A percentile compares a stretch with the other conserved stretches of the same genome.
These are phyloP conservation scores for Zygogramma bicolorata DNA, from an alignment of 2,888 invertebrate species.

Conservation along the genomic window DNA sequence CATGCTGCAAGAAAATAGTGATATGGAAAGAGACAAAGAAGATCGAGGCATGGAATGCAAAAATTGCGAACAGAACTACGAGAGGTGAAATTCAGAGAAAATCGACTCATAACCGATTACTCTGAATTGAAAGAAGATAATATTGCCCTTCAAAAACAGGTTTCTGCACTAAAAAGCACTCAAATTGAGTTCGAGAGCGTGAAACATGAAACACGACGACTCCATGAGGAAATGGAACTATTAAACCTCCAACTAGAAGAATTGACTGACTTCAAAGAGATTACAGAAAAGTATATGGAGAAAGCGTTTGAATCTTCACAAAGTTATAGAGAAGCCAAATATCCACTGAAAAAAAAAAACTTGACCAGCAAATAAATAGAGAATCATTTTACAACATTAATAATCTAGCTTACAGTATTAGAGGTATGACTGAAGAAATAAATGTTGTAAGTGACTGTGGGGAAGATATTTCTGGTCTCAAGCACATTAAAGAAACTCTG, in stretches of 20 bases:
- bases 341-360: conserved; percentile 93
- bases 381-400: conserved; percentile 93
- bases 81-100: conserved; percentile 92
- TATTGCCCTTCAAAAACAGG: conserved; percentile 96
- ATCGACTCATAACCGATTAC: conserved; percentile 90
- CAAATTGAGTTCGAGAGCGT: conserved; percentile 98
- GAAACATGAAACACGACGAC: conserved; percentile 93
- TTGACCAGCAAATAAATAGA: conserved; percentile 89
- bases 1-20: conserved; percentile 85
- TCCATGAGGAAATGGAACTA: conserved; percentile 91
- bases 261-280: conserved; percentile 87
- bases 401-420: conserved; percentile 89
- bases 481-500: conserved; percentile 65
- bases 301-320: conserved; percentile 95
- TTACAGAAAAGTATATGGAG: conserved; percentile 96
- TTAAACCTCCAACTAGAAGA: conserved; percentile 93
- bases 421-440: conserved; percentile 85
- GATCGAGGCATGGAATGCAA: conserved; percentile 85
- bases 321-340: conserved; percentile 96
- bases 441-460: conserved; percentile 83
- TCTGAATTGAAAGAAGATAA: conserved; percentile 98
- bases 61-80: conserved; percentile 88
- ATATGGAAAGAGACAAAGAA: conserved; percentile 86
- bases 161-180: conserved; percentile 91
- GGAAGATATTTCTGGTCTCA: conserved; percentile 74